Base-by-base conservation (phyloP, 30 jellyfish, hydroid and myxozoan species). In the Euphysa ruthae region DNA sequence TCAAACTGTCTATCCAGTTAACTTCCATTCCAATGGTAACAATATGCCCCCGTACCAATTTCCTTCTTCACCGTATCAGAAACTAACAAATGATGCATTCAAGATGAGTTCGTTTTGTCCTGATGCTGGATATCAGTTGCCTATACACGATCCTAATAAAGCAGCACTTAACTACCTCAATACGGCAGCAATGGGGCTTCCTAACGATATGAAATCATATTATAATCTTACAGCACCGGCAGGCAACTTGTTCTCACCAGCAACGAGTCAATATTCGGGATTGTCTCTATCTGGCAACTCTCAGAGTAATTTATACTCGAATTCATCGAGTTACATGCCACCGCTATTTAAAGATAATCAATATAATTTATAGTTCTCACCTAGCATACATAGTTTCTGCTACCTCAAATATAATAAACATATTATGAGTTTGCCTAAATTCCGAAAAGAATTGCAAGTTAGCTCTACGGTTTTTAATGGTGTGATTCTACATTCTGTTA, bases 41-140 rank as follows among this genome's bases (percentile, higher is more conserved):
- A 84, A 93, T 0, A 83, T 87, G 30, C 81, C 79, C 50, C 94
- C 94, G 16, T 87, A 87, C 46, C 97, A 87, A 78, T 87, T 79
- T 65, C 84, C 95, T 38, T 14, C 21, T 24, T 57, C 84, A 6
- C 89, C 94, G 55, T 87, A 79, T 52, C 93, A 91, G 27, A 87
- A 87, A 75, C 69, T 87, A 84, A 66, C 89, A 61, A 57, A 81
- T n/a, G 97, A 87, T 35, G 91, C 97, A 6, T 87, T 87, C 61
- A 79, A 93, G 35, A 75, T 87, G 93, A 76, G 90, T 7, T 93
- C 94, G 0, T 73, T 78, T 15, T 87, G 93, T n/a, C 90, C 74
- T 18, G 97, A 87, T 27, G 43, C 79, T 61, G 80, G 93, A 21
- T 87, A 79, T 70, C 87, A 70, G 33, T 38, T 87, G 27, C 87